These are phyloP conservation scores for Brenthis daphne DNA, from an alignment of 2,888 invertebrate genomes.

Conservation along the genomic window DNA sequence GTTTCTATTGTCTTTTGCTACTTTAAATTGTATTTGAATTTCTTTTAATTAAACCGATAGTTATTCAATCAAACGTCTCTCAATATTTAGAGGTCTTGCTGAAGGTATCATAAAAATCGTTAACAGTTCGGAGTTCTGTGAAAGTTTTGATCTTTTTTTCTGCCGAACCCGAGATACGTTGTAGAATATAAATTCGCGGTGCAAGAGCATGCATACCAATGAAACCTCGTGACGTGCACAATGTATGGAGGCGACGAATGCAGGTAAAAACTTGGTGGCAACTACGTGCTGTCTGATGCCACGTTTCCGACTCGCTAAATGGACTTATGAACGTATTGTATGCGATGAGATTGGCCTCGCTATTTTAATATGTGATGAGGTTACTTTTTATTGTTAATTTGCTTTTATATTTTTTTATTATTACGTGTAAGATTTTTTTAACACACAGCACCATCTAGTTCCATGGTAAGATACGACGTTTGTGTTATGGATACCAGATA, in stretches of 20 bases:
- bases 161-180: conserved; percentile 31
- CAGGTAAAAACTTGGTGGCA: conserved; percentile 44
- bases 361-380: conserved; percentile 27
- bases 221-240: conserved; percentile 43
- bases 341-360: conserved; percentile 25
- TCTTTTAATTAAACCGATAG: background rate
- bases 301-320: conserved; percentile 38
- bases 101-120: conserved; percentile 31
- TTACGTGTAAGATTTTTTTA: no score
- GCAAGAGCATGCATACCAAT: conserved; percentile 60
- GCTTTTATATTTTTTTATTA: background rate
- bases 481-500: no score
- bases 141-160: conserved; percentile 34
- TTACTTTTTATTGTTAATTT: conserved; percentile 10
- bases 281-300: conserved; percentile 40
- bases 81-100: conserved; percentile 6
- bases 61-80: conserved; percentile 17
- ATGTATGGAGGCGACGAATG: conserved; percentile 45
- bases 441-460: no score
- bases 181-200: conserved; percentile 60
- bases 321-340: conserved; percentile 28
- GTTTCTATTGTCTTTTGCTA: background rate
- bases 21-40: no score
- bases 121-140: conserved; percentile 32
- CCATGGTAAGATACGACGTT: no score